Conservation (phyloP, 2,888 invertebrate species). For the Xestobium rufovillosum region DNA sequence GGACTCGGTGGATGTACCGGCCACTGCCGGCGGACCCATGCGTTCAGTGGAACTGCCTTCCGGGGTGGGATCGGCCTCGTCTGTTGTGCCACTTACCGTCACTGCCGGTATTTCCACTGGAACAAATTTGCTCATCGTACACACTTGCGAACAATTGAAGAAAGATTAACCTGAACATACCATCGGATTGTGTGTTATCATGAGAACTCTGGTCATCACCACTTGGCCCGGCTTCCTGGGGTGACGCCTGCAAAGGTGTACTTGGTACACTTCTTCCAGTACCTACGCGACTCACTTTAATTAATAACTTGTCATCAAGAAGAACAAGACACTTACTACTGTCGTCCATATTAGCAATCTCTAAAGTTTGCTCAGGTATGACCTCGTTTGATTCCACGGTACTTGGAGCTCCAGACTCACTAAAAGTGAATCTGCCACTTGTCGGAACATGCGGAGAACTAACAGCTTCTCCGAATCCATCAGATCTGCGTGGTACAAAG, state of each 20-base stretch:
- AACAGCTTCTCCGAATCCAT: constrained; percentile 86
- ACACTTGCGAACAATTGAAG: not conserved
- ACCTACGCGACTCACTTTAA: constrained; percentile 36
- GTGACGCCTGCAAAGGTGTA: constrained; percentile 59
- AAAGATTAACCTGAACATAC: constrained; percentile 26
- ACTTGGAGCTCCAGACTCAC: constrained; percentile 44
- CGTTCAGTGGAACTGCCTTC: constrained; percentile 35
- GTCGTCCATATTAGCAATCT: constrained; percentile 36
- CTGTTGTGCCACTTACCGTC: constrained; percentile 36
- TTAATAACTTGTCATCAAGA: constrained; percentile 4
- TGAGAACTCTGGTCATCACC: constrained; percentile 33
- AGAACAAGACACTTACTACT: constrained; percentile 32
- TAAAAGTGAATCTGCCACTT: constrained; percentile 57
- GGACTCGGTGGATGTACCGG: constrained; percentile 38
- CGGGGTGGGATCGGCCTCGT: constrained; percentile 45
- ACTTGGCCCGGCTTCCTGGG: constrained; percentile 43
- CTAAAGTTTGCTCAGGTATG: constrained; percentile 39
- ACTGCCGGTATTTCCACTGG: constrained; percentile 38
- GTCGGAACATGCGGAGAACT: constrained; percentile 76
- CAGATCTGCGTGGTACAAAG: constrained; percentile 71
- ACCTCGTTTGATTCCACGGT: constrained; percentile 33
- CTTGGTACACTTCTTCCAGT: constrained; percentile 62
- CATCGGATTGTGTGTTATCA: constrained; percentile 25
- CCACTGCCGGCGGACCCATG: constrained; percentile 38
- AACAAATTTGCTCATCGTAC: constrained; percentile 20